A percentile compares a stretch with the other conserved stretches of the same genome.
These are phyloP conservation scores for Dinocampus coccinellae DNA, from an alignment of 2,888 invertebrate species.

Conservation along the genomic window DNA sequence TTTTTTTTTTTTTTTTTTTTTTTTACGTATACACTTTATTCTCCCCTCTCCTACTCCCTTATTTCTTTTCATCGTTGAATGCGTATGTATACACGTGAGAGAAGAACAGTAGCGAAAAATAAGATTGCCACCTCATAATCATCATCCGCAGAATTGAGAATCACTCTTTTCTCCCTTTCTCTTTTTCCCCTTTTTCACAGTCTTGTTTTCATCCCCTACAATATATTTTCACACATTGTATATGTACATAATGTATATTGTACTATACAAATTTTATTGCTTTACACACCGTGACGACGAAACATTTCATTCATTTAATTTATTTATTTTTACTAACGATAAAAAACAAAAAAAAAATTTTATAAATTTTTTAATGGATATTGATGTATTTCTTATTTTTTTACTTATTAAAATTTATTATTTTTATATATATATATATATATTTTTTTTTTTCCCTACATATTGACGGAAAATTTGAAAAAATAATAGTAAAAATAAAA, in stretches of 20 bases:
- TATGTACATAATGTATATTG: not conserved
- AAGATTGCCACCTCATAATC: conserved; percentile 5
- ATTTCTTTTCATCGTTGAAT: not conserved
- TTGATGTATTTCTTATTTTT: too few relatives aligned
- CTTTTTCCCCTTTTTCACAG: too few relatives aligned
- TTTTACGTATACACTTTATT: not conserved
- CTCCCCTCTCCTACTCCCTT: not conserved
- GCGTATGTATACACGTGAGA: not conserved
- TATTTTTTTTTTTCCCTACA: too few relatives aligned
- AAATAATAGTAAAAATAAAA: not conserved
- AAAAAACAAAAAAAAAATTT: conserved; percentile 16
- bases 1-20: not conserved
- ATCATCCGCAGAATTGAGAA: not conserved
- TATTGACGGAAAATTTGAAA: conserved; percentile 1
- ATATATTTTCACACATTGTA: not conserved
- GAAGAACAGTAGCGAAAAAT: not conserved
- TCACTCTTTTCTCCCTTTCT: too few relatives aligned
- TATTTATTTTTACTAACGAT: not conserved
- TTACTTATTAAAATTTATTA: too few relatives aligned
- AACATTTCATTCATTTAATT: not conserved
- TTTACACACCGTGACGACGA: not conserved
- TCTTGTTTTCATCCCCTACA: not conserved
- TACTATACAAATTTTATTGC: not conserved
- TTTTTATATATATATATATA: too few relatives aligned
- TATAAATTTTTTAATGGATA: too few relatives aligned